Percentiles rank a stretch among this genome's conserved stretches.
These are phyloP conservation scores for Ectemnius cavifrons DNA, from an alignment of 2,888 invertebrate genomes.

Conservation along the genomic window DNA sequence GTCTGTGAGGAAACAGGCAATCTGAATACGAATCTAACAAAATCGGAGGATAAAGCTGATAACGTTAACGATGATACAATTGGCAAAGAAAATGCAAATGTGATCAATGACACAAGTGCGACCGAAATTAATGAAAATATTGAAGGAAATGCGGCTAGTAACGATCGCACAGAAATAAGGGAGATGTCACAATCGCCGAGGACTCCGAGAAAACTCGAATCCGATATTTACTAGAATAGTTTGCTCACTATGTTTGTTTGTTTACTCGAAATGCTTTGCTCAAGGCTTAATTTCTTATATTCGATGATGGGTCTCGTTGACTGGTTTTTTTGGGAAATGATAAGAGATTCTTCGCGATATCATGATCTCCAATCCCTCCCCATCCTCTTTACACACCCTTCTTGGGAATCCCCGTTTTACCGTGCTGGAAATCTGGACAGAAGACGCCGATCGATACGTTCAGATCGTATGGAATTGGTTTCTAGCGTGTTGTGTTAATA, in stretches of 20 bases:
- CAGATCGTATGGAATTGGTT: constrained; percentile 61
- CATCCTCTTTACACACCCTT: constrained; percentile 15
- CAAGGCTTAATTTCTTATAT: not conserved
- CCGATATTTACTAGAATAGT: constrained; percentile 42
- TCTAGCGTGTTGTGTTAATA: constrained; percentile 53
- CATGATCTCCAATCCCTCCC: constrained; percentile 24
- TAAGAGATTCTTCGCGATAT: constrained; percentile 12
- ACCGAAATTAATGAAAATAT: not conserved
- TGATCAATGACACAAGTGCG: not conserved
- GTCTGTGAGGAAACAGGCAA: no score
- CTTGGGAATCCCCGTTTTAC: constrained; percentile 17
- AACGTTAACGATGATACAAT: no score
- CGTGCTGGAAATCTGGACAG: constrained; percentile 43
- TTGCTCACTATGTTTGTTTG: no score
- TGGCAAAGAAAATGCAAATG: not conserved
- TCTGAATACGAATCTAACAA: not conserved
- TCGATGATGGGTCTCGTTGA: constrained; percentile 37
- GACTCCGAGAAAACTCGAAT: constrained; percentile 38
- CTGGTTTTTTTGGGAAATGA: constrained; percentile 31
- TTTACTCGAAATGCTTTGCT: not conserved
- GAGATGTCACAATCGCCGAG: constrained; percentile 64
- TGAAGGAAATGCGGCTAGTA: not conserved
- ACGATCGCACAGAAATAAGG: constrained; percentile 37
- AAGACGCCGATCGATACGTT: constrained; percentile 49
- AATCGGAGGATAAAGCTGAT: not conserved